Base-by-base conservation (phyloP, 2,888 invertebrate genomes). In the Patella pellucida region DNA sequence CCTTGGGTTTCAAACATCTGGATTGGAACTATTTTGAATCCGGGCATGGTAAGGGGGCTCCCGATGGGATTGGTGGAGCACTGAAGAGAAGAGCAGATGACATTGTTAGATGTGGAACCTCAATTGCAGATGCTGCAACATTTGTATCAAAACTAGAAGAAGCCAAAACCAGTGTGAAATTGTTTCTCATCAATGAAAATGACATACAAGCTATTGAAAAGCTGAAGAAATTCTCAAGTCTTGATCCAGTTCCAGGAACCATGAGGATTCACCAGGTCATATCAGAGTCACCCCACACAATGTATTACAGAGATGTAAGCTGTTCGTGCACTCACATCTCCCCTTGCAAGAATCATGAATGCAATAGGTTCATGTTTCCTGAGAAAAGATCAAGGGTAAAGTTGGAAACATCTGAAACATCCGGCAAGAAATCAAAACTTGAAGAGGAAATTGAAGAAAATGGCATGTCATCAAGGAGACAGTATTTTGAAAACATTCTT, bases 21-120 rank as follows among this genome's bases (percentile, higher is more conserved):
- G 56, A 81, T 11, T 89, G 86, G 89, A 87, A 89, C 74, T 91
- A 79, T 80, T 85, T 84, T 69, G 89, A 90, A 81, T 83, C 85
- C 41, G 85, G 87, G 3, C 88, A 89, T 78, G 87, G 89, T 5
- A 90, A 90, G 76, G 87, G 87, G 12, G 83, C 85, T 23, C 83
- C 86, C 23, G 87, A 86, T 85, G 87, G 88, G 31, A 79, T 89
- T 54, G 88, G 85, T 76, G 87, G 81, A 7, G 78, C 81, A 41
- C 76, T 84, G 51, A 88, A 87, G 76, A 76, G 88, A 83, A 83
- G 85, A 75, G 84, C 80, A 27, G 76, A 81, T 74, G 14, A 50
- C 4, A 23, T 68, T 16, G 75, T 80, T n/a, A 23, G 52, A 31
- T 67, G 73, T 70, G 78, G 79, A 16, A 15, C 54, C 11, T 78